phyloP scores from a whole-genome alignment of 2,888 invertebrate species.

The Crocallis elinguaria region DNA sequence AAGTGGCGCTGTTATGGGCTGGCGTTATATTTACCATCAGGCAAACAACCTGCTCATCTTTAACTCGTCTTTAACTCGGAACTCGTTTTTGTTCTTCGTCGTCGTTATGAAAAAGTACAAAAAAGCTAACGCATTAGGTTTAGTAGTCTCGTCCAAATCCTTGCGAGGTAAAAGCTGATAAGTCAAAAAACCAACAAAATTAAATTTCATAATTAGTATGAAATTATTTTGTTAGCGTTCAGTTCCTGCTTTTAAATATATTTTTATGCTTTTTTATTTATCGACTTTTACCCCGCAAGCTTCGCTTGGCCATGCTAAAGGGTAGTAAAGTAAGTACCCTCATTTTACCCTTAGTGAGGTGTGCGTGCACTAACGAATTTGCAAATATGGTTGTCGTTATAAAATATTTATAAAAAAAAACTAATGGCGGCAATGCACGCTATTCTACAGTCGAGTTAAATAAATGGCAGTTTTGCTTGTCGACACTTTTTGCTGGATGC shows the following conservation, averaged over 20 bases:
- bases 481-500: slow-evolving; percentile 2
- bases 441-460: slow-evolving; percentile 1
- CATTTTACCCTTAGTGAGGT: not conserved
- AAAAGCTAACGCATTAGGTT: no score
- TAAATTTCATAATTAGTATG: no score
- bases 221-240: not conserved
- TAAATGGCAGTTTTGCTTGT: not conserved
- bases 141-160: no score
- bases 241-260: not conserved
- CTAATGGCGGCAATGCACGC: slow-evolving; percentile 9
- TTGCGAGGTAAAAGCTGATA: not conserved
- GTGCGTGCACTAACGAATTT: not conserved
- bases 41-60: no score
- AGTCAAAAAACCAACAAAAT: no score
- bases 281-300: not conserved
- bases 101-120: no score
- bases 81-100: no score
- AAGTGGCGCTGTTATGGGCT: no score
- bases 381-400: not conserved
- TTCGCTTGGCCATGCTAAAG: slow-evolving; percentile 4
- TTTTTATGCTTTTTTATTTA: not conserved
- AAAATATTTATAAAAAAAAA: slow-evolving; percentile 9
- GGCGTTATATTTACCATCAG: no score
- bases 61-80: no score
- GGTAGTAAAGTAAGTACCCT: not conserved